Conservation (phyloP, 2,888 invertebrate species). For the Caprella mutica region DNA sequence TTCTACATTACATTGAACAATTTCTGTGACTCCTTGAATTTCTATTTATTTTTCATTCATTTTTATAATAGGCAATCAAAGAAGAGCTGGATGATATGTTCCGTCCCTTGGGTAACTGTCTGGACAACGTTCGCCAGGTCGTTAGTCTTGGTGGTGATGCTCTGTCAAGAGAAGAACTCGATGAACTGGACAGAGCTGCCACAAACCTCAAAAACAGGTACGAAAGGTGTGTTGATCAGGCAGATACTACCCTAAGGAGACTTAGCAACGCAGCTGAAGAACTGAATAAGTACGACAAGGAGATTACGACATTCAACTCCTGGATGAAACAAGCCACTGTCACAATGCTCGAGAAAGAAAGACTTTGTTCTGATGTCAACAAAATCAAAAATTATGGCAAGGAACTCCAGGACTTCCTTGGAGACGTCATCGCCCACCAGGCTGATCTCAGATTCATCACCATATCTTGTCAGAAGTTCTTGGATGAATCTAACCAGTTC, state of each 20-base stretch:
- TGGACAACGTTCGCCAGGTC: conserved; percentile 80
- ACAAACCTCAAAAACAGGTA: conserved; percentile 54
- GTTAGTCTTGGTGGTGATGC: conserved; percentile 81
- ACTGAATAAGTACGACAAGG: conserved; percentile 64
- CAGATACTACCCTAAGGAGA: conserved; percentile 62
- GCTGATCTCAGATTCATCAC: conserved; percentile 90
- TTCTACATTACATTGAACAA: neutral
- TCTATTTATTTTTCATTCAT: neutral
- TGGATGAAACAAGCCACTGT: conserved; percentile 75
- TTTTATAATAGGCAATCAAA: conserved; percentile 61
- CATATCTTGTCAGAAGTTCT: conserved; percentile 90
- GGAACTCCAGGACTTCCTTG: conserved; percentile 74
- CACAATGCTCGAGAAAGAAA: conserved; percentile 71
- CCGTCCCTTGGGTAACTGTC: conserved; percentile 68
- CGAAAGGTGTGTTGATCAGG: conserved; percentile 50
- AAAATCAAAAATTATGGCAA: conserved; percentile 49
- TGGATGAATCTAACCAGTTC: conserved; percentile 90
- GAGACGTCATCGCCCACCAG: conserved; percentile 88
- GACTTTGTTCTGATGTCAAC: conserved; percentile 63
- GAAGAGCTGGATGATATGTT: conserved; percentile 79
- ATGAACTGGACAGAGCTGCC: conserved; percentile 73
- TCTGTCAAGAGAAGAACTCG: conserved; percentile 81
- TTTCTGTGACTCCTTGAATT: neutral
- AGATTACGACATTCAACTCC: conserved; percentile 38
- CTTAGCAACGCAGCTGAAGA: conserved; percentile 72